Evolutionary conservation across 2,888 invertebrate genomes (phyloP).

Genomic region (Calliphora vomitoria): DNA sequence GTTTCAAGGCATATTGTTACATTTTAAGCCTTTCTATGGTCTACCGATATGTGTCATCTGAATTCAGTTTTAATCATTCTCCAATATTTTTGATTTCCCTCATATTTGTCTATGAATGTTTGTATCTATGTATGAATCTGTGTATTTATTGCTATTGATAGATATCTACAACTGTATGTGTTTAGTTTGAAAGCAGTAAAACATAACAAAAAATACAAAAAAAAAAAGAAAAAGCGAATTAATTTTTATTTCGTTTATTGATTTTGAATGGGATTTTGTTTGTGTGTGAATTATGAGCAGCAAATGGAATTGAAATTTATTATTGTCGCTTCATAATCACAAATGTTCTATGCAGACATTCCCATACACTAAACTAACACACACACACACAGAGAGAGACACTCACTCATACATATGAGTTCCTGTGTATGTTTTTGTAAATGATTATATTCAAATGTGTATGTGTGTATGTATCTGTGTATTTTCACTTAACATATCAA

Average conservation of each 20-base stretch:
- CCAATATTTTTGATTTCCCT: too few species aligned
- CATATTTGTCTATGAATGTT: too few species aligned
- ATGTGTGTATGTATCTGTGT: constrained; percentile 16
- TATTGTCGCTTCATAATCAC: constrained; percentile 64
- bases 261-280: constrained; percentile 53
- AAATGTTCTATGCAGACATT: constrained; percentile 43
- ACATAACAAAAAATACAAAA: constrained; percentile 8
- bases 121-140: neutral
- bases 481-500: constrained; percentile 63
- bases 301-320: constrained; percentile 71
- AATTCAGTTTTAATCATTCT: too few species aligned
- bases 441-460: constrained; percentile 43
- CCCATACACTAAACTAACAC: constrained; percentile 1
- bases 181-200: neutral
- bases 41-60: too few species aligned
- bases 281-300: constrained; percentile 55
- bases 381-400: constrained; percentile 5
- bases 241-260: constrained; percentile 47
- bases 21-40: too few species aligned
- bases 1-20: too few species aligned
- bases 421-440: constrained; percentile 31
- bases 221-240: neutral
- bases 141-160: neutral
- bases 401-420: constrained; percentile 11
- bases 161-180: neutral